phyloP scores from a whole-genome alignment of 2,797 vertebrate genomes.

The Gastrophryne carolinensis region DNA sequence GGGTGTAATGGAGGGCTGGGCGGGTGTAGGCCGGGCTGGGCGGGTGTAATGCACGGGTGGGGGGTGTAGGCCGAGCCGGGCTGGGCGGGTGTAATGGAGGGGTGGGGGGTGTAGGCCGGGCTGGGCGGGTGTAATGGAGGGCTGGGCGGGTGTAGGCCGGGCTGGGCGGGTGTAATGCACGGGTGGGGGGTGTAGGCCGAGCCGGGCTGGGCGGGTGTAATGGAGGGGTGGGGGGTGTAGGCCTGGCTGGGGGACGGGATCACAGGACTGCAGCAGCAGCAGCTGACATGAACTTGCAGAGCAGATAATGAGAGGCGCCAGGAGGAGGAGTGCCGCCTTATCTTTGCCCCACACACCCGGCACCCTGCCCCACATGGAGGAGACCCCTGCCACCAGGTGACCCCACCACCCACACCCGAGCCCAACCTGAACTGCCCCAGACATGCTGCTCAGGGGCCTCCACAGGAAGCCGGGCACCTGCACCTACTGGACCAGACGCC shows the following conservation, averaged over 20 bases:
- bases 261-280: not conserved
- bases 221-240: not conserved
- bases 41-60: not conserved
- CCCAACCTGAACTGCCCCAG: not conserved
- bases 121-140: not conserved
- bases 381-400: not conserved
- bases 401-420: not conserved
- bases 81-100: not conserved
- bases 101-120: not conserved
- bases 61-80: not conserved
- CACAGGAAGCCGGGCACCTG: not conserved
- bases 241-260: not conserved
- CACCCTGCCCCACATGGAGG: not conserved
- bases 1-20: not conserved
- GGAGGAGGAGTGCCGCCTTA: conserved; percentile 14
- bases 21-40: too few relatives aligned
- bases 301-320: conserved; percentile 10
- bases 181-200: too few relatives aligned
- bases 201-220: not conserved
- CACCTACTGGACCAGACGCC: not conserved
- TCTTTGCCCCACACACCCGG: not conserved
- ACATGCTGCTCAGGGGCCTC: not conserved
- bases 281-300: conserved; percentile 23
- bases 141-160: too few relatives aligned
- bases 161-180: not conserved